Evolutionary conservation across 2,113 vertebrate genomes (phyloP).

Genomic region (Spilogale gracilis): DNA sequence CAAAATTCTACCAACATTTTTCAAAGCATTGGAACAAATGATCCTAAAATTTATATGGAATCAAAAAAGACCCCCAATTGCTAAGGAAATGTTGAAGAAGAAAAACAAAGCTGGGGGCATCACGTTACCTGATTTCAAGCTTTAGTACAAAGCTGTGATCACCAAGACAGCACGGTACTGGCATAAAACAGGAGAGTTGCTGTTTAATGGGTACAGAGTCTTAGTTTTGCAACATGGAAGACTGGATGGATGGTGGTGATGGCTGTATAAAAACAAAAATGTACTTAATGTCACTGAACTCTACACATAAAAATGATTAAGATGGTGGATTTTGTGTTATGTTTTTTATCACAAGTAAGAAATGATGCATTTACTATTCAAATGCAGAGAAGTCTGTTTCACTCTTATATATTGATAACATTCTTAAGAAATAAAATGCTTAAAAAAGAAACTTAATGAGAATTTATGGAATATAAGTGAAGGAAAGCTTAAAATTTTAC

Average conservation of each 20-base stretch:
- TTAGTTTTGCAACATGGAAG: neutral
- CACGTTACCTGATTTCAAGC: too few relatives aligned
- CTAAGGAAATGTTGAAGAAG: too few relatives aligned
- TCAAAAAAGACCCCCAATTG: too few relatives aligned
- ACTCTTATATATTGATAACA: neutral
- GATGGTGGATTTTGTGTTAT: neutral
- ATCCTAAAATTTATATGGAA: too few relatives aligned
- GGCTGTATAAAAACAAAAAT: neutral
- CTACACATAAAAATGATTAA: neutral
- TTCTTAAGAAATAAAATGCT: neutral
- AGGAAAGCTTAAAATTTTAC: constrained; percentile 1
- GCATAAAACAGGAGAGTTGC: neutral
- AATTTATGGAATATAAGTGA: neutral
- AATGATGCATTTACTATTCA: neutral
- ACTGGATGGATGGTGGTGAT: neutral
- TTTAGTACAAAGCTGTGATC: too few relatives aligned
- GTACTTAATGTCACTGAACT: neutral
- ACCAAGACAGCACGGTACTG: too few relatives aligned
- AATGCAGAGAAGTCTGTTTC: neutral
- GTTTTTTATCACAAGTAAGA: neutral
- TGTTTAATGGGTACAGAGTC: neutral
- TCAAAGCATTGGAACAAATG: too few relatives aligned
- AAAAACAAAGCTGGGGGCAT: too few relatives aligned
- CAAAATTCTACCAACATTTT: too few relatives aligned
- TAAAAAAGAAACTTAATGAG: neutral